Evolutionary conservation across 2,888 invertebrate genomes (phyloP), one percentile per base, ranked within the genome.

Genomic region (Gisinianus flammeolus): DNA sequence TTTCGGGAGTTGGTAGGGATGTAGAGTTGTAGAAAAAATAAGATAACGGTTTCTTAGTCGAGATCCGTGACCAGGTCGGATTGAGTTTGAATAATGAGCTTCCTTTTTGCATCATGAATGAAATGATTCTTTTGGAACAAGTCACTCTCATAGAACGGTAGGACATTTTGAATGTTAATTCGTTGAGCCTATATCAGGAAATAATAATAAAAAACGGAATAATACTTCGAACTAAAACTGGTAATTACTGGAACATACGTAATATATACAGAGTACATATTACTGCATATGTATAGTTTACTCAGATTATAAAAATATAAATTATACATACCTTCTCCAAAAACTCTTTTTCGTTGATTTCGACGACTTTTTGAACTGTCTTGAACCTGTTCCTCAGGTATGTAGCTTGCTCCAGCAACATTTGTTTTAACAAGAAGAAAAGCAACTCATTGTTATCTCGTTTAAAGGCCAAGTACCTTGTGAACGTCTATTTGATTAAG

Each of bases 391-490:
- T 88, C 30, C 88, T 85, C 83, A 88, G 86, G 87, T 94, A 97
- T 0, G 94, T 91, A 78, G 96, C 88, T 86, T 97, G 96, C 87
- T 98, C 98, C 86, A 95, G 91, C 0, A 95, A 92, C 79, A 99
- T 90, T 86, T 98, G 97, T 28, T 97, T 93, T 74, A 99, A 90
- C 83, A 98, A 93, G 88, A 97, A 99, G 88, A 97, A 94, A 0
- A 99, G 89, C 30, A 99, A 90, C 87, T 99, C 98, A 85, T 96
- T 95, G 89, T 97, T 95, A 87, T 99, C 98, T 86, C 96, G 94
- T 86, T 96, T 95, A 90, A 93, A 98, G 0, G 94, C 90, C 68
- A 99, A 89, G 88, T 97, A 98, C 83, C 94, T 93, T 85, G 94
- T 93, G 91, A 99, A 99, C 0, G 77, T 77, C 77, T 77, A n/a